These are phyloP conservation scores for Zaprionus obscuricornis DNA, from an alignment of 2,888 invertebrate species.

Conservation along the genomic window DNA sequence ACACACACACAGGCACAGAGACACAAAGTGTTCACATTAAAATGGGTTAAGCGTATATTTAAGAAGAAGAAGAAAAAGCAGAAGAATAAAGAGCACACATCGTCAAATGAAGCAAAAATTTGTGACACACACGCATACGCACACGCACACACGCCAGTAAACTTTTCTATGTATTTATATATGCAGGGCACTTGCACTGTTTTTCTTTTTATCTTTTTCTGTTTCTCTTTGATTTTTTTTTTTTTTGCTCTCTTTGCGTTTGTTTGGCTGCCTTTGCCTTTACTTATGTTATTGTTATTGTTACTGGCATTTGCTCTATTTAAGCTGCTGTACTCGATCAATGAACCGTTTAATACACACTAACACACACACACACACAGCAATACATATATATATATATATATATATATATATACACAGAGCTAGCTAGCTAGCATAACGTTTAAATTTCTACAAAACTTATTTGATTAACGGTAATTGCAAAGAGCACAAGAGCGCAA, in stretches of 20 bases:
- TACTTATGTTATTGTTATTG: slow-evolving; percentile 21
- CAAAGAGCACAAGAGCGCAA: slow-evolving; percentile 33
- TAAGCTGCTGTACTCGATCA: slow-evolving; percentile 72
- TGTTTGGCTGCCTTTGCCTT: slow-evolving; percentile 46
- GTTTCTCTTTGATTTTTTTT: slow-evolving; percentile 26
- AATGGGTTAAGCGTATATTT: slow-evolving; percentile 59
- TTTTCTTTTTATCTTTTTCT: too few species aligned
- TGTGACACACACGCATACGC: slow-evolving; percentile 22
- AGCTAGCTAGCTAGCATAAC: slow-evolving; percentile 56
- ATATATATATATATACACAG: slow-evolving; percentile 14
- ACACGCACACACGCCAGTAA: slow-evolving; percentile 5
- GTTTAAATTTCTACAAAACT: slow-evolving; percentile 77
- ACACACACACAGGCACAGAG: slow-evolving; percentile 1
- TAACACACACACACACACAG: slow-evolving; percentile 16
- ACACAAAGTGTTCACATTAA: slow-evolving; percentile 33
- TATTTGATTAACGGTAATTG: slow-evolving; percentile 77
- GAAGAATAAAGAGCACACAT: background rate
- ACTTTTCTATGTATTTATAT: too few species aligned
- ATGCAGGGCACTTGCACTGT: slow-evolving; percentile 65
- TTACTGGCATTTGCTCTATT: slow-evolving; percentile 65
- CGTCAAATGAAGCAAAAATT: slow-evolving; percentile 45
- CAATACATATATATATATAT: slow-evolving; percentile 6
- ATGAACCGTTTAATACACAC: slow-evolving; percentile 71
- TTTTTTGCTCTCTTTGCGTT: slow-evolving; percentile 39
- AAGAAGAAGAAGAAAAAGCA: slow-evolving; percentile 22